Percentiles rank a stretch among this genome's conserved stretches.
Evolutionary conservation across 2,113 vertebrate species (phyloP).

Genomic region (Thryonomys swinderianus): DNA sequence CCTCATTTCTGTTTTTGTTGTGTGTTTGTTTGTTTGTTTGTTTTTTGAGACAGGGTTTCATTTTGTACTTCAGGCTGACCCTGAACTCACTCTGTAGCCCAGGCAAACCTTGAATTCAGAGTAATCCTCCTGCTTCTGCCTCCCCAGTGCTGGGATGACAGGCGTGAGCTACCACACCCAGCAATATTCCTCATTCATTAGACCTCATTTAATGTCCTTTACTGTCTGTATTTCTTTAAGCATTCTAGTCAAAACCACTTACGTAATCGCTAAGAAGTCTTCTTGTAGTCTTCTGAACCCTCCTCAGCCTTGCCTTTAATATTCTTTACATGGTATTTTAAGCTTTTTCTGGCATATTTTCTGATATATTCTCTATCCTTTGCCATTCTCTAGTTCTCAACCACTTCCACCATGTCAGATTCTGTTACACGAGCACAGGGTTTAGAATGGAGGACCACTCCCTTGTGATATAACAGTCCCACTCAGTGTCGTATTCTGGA

Average conservation of each 20-base stretch:
- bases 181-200: no score
- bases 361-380: neutral
- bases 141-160: no score
- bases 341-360: neutral
- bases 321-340: neutral
- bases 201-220: neutral
- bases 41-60: no score
- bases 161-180: no score
- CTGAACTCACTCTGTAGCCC: no score
- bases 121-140: no score
- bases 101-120: no score
- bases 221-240: neutral
- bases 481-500: no score
- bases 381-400: neutral
- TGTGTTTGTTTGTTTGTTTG: no score
- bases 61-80: no score
- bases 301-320: neutral
- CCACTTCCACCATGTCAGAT: no score
- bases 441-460: neutral
- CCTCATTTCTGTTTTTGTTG: neutral
- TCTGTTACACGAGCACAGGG: no score
- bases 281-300: neutral
- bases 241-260: neutral
- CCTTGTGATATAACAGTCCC: neutral
- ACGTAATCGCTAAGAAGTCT: neutral